Evolutionary conservation across 2,797 vertebrate species (phyloP).

Genomic region (Gymnothorax reevesii): DNA sequence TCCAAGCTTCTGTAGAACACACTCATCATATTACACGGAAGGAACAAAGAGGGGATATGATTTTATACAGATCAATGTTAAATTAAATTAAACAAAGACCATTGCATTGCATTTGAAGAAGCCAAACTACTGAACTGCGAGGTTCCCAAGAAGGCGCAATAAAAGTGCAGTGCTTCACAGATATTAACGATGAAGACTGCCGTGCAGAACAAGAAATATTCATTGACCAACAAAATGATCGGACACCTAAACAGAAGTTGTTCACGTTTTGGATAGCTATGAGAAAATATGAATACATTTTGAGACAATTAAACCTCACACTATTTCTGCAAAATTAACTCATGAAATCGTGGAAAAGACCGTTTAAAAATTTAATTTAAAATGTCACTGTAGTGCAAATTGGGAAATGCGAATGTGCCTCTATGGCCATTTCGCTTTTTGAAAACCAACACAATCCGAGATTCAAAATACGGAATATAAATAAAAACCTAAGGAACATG

Average conservation of each 20-base stretch:
- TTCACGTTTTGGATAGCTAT: background rate
- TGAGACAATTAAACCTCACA: background rate
- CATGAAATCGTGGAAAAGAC: background rate
- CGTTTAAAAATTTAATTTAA: background rate
- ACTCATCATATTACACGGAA: background rate
- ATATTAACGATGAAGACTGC: background rate
- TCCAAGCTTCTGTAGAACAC: background rate
- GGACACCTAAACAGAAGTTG: background rate
- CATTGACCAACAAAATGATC: background rate
- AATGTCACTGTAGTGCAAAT: background rate
- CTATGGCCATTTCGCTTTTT: background rate
- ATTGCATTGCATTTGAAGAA: background rate
- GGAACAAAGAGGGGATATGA: background rate
- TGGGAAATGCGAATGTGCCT: background rate
- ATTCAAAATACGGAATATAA: background rate
- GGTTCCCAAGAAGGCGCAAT: background rate
- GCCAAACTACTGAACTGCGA: background rate
- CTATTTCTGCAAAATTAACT: background rate
- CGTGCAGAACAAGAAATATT: background rate
- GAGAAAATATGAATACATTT: background rate
- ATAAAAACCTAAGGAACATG: background rate
- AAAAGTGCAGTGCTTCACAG: background rate
- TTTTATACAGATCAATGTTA: background rate
- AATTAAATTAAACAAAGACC: background rate
- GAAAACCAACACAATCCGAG: background rate